A percentile compares a stretch with the other conserved stretches of the same genome.
phyloP scores from a whole-genome alignment of 2,888 invertebrate species.

The Auanema sp. region DNA sequence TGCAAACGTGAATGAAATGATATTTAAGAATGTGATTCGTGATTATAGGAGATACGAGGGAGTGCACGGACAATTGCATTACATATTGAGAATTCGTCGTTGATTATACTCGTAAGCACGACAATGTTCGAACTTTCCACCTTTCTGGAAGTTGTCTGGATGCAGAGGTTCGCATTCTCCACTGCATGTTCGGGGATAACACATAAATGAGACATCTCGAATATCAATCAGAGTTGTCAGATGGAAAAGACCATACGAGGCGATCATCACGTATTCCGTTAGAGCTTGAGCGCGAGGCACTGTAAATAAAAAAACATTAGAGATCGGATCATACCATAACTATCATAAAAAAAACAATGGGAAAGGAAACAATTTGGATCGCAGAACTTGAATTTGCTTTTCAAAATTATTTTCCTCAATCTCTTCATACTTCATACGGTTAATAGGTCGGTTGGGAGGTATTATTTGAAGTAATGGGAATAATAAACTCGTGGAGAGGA shows the following conservation, averaged over 20 bases:
- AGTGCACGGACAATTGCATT: not conserved
- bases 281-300: conserved; percentile 50
- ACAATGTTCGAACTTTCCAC: conserved; percentile 37
- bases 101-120: conserved; percentile 43
- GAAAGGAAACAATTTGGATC: too few relatives aligned
- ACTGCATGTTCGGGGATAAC: conserved; percentile 45
- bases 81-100: conserved; percentile 28
- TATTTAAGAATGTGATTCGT: too few relatives aligned
- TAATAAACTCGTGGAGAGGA: not conserved
- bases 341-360: too few relatives aligned
- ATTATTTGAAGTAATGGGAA: too few relatives aligned
- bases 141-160: conserved; percentile 48
- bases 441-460: too few relatives aligned
- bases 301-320: too few relatives aligned
- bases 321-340: too few relatives aligned
- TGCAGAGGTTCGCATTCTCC: conserved; percentile 61
- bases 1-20: too few relatives aligned
- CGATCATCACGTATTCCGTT: conserved; percentile 51
- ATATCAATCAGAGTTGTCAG: conserved; percentile 51
- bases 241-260: conserved; percentile 48
- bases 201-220: conserved; percentile 50
- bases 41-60: too few relatives aligned
- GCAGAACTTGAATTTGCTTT: too few relatives aligned
- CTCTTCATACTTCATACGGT: too few relatives aligned
- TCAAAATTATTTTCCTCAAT: too few relatives aligned